Conservation (phyloP, 2,888 invertebrate species). For the Eupithecia subumbrata region DNA sequence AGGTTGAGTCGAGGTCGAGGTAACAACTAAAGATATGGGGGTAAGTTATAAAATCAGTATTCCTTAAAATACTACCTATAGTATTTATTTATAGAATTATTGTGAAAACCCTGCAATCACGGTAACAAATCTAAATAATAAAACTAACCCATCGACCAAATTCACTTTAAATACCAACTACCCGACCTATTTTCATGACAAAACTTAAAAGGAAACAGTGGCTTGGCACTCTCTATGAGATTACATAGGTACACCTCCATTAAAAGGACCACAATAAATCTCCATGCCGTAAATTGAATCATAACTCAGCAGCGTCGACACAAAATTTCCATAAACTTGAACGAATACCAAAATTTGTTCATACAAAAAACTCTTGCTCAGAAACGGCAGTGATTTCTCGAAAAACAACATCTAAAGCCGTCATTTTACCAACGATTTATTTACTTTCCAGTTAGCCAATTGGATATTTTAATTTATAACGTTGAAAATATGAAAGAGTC, state of each 20-base stretch:
- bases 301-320: slow-evolving; percentile 47
- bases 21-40: no score
- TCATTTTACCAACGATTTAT: slow-evolving; percentile 40
- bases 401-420: slow-evolving; percentile 40
- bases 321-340: slow-evolving; percentile 45
- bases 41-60: background rate
- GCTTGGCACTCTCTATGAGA: slow-evolving; percentile 28
- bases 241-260: slow-evolving; percentile 31
- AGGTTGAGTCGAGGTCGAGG: no score
- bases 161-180: background rate
- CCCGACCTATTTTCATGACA: background rate
- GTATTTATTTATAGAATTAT: no score
- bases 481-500: slow-evolving; percentile 63
- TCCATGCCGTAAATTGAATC: slow-evolving; percentile 47
- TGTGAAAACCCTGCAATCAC: no score
- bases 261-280: slow-evolving; percentile 41
- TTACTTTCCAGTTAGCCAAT: slow-evolving; percentile 62
- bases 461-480: slow-evolving; percentile 66
- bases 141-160: background rate
- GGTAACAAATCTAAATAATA: background rate
- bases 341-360: slow-evolving; percentile 43
- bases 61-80: no score
- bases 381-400: slow-evolving; percentile 40
- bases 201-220: slow-evolving; percentile 19
- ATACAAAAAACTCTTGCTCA: slow-evolving; percentile 36